phyloP scores from a whole-genome alignment of 2,113 vertebrate genomes.

The Ploceus nigricollis region DNA sequence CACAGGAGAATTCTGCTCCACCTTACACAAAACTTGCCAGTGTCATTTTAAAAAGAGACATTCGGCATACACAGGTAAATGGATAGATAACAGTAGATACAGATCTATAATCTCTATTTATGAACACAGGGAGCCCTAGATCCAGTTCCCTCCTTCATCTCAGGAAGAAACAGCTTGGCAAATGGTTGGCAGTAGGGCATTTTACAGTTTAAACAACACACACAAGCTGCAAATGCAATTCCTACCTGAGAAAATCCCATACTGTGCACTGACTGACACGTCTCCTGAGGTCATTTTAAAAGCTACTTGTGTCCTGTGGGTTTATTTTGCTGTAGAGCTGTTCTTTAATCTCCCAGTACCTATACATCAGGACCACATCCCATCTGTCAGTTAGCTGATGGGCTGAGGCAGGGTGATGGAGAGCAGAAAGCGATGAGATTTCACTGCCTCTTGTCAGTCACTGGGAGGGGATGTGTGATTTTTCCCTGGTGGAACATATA shows the following conservation, averaged over 20 bases:
- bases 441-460: neutral
- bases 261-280: neutral
- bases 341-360: slow-evolving; percentile 16
- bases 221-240: neutral
- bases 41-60: neutral
- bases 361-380: neutral
- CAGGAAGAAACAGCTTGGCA: neutral
- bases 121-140: neutral
- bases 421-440: neutral
- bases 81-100: neutral
- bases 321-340: slow-evolving; percentile 25
- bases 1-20: neutral
- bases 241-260: slow-evolving; percentile 20
- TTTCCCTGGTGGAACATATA: neutral
- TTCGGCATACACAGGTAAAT: neutral
- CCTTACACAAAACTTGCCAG: neutral
- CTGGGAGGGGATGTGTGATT: neutral
- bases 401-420: neutral
- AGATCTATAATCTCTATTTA: slow-evolving; percentile 1
- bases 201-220: slow-evolving; percentile 10
- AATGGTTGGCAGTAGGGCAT: neutral
- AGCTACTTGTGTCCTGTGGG: neutral
- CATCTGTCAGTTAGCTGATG: slow-evolving; percentile 20
- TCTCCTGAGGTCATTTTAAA: slow-evolving; percentile 38
- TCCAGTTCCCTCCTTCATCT: neutral